Conservation (phyloP, 2,888 invertebrate genomes). For the Zaprionus lineosus region DNA sequence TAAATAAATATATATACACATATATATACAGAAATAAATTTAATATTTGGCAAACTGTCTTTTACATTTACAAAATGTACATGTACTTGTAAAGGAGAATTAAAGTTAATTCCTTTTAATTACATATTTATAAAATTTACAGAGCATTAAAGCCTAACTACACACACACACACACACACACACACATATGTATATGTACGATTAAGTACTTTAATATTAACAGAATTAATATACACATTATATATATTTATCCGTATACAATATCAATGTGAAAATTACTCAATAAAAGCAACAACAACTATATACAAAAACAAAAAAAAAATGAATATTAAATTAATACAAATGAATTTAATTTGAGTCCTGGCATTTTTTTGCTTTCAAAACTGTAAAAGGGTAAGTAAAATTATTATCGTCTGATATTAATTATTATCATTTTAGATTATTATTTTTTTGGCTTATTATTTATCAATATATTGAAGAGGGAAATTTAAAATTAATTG, state of each 20-base stretch:
- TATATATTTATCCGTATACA: conserved; percentile 1
- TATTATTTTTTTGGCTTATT: too few relatives aligned
- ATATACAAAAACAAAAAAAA: conserved; percentile 50
- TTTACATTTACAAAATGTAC: conserved; percentile 32
- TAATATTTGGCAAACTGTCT: conserved; percentile 30
- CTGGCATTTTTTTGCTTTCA: too few relatives aligned
- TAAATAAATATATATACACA: not conserved
- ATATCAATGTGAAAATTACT: conserved; percentile 42
- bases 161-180: not conserved
- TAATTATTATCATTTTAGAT: too few relatives aligned
- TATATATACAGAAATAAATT: conserved; percentile 9
- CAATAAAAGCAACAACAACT: conserved; percentile 41
- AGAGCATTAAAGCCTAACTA: conserved; percentile 5
- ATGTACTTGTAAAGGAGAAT: conserved; percentile 2
- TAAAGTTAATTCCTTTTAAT: conserved; percentile 28
- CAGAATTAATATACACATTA: conserved; percentile 24
- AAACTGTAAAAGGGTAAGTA: too few relatives aligned
- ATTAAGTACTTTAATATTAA: conserved; percentile 7
- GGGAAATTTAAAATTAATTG: too few relatives aligned
- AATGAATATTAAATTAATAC: conserved; percentile 43
- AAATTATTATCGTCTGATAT: too few relatives aligned
- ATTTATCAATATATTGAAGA: too few relatives aligned
- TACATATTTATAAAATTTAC: conserved; percentile 27
- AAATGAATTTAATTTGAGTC: too few relatives aligned
- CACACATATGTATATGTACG: conserved; percentile 15